Evolutionary conservation across 2,797 vertebrate species (phyloP), one percentile per base, ranked within the genome.

Genomic region (Phalloptychus januarius): DNA sequence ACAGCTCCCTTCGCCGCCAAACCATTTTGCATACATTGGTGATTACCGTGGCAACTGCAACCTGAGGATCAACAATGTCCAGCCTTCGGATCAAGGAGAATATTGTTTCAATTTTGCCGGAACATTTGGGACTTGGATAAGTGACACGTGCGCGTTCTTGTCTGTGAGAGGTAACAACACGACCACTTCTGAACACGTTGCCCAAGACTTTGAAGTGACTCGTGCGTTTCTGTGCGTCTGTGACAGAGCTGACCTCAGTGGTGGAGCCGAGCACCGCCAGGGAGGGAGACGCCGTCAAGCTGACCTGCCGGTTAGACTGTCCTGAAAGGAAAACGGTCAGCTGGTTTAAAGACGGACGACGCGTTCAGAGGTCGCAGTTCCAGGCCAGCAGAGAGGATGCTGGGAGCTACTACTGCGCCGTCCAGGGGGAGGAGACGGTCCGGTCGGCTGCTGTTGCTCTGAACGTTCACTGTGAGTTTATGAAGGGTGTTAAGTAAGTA

Each of bases 391-490:
- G 56, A 74, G 61, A 89, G 16, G 87, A 94, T 81, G 81, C 90
- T 78, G 93, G 93, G 46, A 80, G 8, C 5, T 92, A 93, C 76
- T 13, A 70, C 72, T 95, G 93, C 76, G 87, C 88, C 31, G 5
- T 86, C 18, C 0, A 0, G 1, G 79, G 81, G 72, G 82, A 87
- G 33, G 69, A 86, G 36, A 31, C 0, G 0, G n/a, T 12, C 77
- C 70, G 20, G 71, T 93, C 93, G 40, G 71, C 52, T n/a, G 3
- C 76, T 8, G 90, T 90, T 65, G 36, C 58, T 79, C 86, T 94
- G 13, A 82, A 75, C 72, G 90, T 94, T 83, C 87, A 79, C 2
- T 93, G 92, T 85, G 63, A 85, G 83, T 84, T 28, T n/a, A 13
- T 61, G 44, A 63, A n/a, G 40, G 67, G 28, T 20, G 42, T 13